These are phyloP conservation scores for Odontophorus gujanensis DNA, from an alignment of 2,113 vertebrate genomes.

Conservation along the genomic window DNA sequence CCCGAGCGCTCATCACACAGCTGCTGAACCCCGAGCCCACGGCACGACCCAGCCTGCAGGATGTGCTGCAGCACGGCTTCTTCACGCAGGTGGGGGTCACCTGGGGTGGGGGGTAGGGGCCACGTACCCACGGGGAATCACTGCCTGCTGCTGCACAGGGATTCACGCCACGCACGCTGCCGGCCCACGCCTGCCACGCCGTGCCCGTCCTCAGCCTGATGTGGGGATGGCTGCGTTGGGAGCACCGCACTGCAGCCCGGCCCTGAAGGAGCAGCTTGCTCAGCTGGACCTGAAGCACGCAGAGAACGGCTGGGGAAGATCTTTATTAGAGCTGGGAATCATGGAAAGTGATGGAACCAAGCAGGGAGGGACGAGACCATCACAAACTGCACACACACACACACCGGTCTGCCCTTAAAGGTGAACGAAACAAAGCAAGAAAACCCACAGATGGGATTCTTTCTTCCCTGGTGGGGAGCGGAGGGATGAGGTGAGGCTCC, in stretches of 20 bases:
- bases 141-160: neutral
- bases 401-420: neutral
- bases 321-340: conserved; percentile 47
- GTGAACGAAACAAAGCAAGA: neutral
- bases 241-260: neutral
- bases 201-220: conserved; percentile 54
- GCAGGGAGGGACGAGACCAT: neutral
- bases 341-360: conserved; percentile 20
- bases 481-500: neutral
- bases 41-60: conserved; percentile 50
- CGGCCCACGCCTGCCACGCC: conserved; percentile 30
- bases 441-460: neutral
- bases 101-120: fast-evolving
- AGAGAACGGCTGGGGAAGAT: neutral
- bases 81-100: conserved; percentile 69
- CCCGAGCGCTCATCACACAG: conserved; percentile 41
- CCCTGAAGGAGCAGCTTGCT: neutral
- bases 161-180: conserved; percentile 66
- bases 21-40: conserved; percentile 55
- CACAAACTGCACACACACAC: neutral
- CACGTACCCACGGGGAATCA: fast-evolving
- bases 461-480: neutral
- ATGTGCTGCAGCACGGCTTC: conserved; percentile 60
- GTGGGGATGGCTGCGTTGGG: neutral
- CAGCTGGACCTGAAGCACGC: fast-evolving